A percentile compares a stretch with the other conserved stretches of the same genome.
phyloP scores from a whole-genome alignment of 2,888 invertebrate genomes.

The Lydus trimaculatus region DNA sequence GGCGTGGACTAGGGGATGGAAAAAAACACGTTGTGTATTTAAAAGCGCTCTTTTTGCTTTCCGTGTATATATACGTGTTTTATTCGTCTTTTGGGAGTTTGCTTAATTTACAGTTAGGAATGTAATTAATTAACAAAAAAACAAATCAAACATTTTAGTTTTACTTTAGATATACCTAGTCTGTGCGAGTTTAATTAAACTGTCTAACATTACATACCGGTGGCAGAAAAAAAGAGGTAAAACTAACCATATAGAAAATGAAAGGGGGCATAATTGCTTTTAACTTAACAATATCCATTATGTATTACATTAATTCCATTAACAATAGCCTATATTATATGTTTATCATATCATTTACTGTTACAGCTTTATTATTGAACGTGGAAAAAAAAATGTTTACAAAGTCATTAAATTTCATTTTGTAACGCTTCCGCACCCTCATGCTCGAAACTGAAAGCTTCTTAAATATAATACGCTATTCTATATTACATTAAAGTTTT shows the following conservation, averaged over 20 bases:
- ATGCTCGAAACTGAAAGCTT: background rate
- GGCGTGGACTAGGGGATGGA: too few species aligned
- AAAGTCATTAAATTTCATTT: slow-evolving; percentile 15
- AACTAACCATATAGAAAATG: background rate
- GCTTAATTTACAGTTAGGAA: slow-evolving; percentile 34
- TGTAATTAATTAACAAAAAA: slow-evolving; percentile 38
- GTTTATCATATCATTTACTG: background rate
- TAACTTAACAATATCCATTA: background rate
- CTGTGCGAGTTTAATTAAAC: slow-evolving; percentile 2
- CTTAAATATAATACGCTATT: background rate
- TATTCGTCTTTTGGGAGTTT: slow-evolving; percentile 34
- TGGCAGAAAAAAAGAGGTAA: background rate
- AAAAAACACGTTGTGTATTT: background rate
- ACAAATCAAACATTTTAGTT: slow-evolving; percentile 27
- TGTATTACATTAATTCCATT: background rate
- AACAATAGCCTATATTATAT: background rate
- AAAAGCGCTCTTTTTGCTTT: background rate
- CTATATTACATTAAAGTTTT: background rate
- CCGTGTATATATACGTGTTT: slow-evolving; percentile 21
- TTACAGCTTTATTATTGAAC: background rate
- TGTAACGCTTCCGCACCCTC: slow-evolving; percentile 2
- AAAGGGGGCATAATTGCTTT: background rate
- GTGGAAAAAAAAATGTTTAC: slow-evolving; percentile 8
- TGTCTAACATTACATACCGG: background rate
- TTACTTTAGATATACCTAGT: background rate